phyloP scores from a whole-genome alignment of 2,888 invertebrate species.

The Pardosa pseudoannulata region DNA sequence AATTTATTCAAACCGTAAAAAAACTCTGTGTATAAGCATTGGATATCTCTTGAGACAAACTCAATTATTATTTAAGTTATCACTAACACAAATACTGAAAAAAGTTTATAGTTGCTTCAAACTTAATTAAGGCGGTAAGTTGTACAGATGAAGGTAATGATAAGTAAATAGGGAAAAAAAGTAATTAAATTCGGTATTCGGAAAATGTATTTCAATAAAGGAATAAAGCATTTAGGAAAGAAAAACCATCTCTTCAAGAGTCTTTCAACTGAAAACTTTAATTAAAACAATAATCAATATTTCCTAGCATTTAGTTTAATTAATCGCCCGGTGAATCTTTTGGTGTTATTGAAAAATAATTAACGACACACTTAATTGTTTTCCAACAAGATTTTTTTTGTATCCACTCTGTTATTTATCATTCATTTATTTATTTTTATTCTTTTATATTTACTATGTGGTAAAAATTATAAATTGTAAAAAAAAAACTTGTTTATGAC shows the following conservation, averaged over 20 bases:
- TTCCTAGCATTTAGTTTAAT: constrained; percentile 39
- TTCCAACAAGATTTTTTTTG: constrained; percentile 31
- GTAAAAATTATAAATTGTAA: not conserved
- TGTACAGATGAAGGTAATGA: not conserved
- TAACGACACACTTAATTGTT: constrained; percentile 43
- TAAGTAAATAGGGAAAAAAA: constrained; percentile 1
- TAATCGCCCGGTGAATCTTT: constrained; percentile 48
- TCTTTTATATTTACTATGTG: not conserved
- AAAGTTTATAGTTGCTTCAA: not conserved
- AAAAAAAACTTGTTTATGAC: too few species aligned
- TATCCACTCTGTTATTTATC: not conserved
- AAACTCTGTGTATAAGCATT: too few species aligned
- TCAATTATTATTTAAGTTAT: not conserved
- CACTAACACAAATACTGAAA: not conserved
- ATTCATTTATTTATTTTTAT: not conserved
- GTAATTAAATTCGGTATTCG: not conserved
- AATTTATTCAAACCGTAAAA: too few species aligned
- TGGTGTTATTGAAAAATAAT: constrained; percentile 60
- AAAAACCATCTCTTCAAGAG: constrained; percentile 14
- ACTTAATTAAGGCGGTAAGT: not conserved
- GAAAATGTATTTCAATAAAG: constrained; percentile 17
- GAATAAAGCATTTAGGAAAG: not conserved
- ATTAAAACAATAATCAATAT: constrained; percentile 63
- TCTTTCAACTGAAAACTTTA: constrained; percentile 34
- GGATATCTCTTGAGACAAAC: not conserved